phyloP scores from a whole-genome alignment of 35 echinoderm and acorn worm genomes.

The Patiria miniata region DNA sequence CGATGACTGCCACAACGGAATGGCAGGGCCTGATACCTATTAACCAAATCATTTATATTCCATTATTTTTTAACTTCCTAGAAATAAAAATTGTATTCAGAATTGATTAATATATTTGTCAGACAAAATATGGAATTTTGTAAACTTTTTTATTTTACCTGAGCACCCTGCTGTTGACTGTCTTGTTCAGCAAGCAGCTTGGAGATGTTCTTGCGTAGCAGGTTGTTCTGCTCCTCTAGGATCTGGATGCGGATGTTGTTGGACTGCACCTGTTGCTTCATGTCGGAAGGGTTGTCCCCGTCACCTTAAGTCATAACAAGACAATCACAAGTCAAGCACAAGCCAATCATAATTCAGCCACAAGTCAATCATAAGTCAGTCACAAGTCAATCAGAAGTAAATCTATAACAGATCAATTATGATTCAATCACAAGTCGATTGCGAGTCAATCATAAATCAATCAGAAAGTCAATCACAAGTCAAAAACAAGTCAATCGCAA shows the following conservation, averaged over 20 bases:
- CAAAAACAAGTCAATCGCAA: no score
- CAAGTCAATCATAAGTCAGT: no score
- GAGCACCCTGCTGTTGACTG: background rate
- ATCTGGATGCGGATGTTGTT: constrained; percentile 94
- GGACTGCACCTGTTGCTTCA: constrained; percentile 82
- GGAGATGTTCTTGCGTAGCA: constrained; percentile 72
- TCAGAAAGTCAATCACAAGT: no score
- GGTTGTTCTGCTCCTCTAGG: constrained; percentile 86
- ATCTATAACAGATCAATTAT: background rate
- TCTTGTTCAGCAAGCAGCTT: constrained; percentile 55
- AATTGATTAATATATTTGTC: no score
- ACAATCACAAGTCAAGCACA: no score
- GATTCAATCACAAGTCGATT: no score
- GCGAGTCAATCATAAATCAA: no score
- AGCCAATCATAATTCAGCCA: no score
- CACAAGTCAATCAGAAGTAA: no score
- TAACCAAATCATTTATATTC: background rate
- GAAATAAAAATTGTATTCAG: no score
- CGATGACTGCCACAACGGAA: constrained; percentile 68
- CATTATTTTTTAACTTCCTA: no score
- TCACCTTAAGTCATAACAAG: background rate
- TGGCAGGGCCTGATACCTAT: constrained; percentile 62
- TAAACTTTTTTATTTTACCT: constrained; percentile 24
- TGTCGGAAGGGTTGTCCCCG: constrained; percentile 67
- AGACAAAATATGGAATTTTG: no score